Percentiles rank a stretch among this genome's conserved stretches.
Conservation (phyloP, 2,888 invertebrate species). For the Plebejus argus region DNA sequence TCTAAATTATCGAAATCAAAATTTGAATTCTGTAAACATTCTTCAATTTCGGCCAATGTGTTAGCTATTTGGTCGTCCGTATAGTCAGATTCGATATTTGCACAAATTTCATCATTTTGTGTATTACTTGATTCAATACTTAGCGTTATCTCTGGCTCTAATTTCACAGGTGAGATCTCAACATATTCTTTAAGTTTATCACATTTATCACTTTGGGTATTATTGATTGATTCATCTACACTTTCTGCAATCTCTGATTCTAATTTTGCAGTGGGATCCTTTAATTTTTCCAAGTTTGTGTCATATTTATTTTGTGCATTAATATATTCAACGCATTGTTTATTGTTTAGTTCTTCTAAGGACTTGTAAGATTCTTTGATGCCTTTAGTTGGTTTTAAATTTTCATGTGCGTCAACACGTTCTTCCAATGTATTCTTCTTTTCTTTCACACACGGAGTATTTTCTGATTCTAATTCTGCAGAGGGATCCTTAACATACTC, state of each 20-base stretch:
- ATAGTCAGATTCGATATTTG: not conserved
- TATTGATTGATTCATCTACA: not conserved
- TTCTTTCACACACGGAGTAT: not conserved
- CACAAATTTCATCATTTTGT: not conserved
- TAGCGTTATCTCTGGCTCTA: too few relatives aligned
- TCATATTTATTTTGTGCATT: too few relatives aligned
- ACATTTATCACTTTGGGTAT: not conserved
- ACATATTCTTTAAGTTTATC: not conserved
- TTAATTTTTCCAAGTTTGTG: not conserved
- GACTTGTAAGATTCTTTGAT: too few relatives aligned
- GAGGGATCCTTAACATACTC: not conserved
- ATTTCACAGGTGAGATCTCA: too few relatives aligned
- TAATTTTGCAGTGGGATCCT: not conserved
- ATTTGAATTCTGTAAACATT: not conserved
- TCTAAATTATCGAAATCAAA: not conserved
- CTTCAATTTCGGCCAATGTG: slow-evolving; percentile 1
- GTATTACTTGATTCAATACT: too few relatives aligned
- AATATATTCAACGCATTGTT: too few relatives aligned
- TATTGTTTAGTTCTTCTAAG: too few relatives aligned
- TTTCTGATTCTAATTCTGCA: not conserved
- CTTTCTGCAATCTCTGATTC: not conserved
- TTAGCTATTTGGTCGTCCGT: not conserved
- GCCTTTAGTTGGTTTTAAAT: too few relatives aligned
- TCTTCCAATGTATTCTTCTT: too few relatives aligned
- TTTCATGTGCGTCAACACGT: too few relatives aligned